A percentile compares a stretch with the other conserved stretches of the same genome.
Conservation (phyloP, 2,888 invertebrate genomes). For the Crocallis elinguaria region DNA sequence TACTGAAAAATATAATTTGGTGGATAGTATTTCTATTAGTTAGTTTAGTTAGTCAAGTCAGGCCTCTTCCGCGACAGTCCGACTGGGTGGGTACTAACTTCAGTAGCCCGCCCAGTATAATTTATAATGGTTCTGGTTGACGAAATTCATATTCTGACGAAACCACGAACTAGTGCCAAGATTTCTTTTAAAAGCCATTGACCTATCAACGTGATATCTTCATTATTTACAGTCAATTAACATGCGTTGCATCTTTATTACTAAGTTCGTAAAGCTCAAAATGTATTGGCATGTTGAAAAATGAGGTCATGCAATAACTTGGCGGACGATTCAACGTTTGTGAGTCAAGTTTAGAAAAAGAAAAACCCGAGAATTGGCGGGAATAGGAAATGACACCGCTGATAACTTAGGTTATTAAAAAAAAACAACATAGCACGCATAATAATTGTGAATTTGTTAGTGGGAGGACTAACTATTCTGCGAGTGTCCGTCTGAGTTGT, state of each 20-base stretch:
- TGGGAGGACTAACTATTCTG: no score
- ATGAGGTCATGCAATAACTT: slow-evolving; percentile 20
- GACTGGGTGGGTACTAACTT: no score
- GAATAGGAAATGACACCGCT: slow-evolving; percentile 49
- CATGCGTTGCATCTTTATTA: slow-evolving; percentile 27
- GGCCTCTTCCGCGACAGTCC: no score
- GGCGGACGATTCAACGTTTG: slow-evolving; percentile 52
- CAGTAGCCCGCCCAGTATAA: slow-evolving; percentile 3
- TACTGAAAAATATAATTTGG: no score
- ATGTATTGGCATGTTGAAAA: slow-evolving; percentile 17
- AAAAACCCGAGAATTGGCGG: slow-evolving; percentile 47
- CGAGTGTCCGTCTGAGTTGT: no score
- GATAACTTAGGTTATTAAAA: no score
- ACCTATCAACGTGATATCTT: slow-evolving; percentile 59
- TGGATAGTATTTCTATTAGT: no score
- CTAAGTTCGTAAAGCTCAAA: slow-evolving; percentile 40
- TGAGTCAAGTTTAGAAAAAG: slow-evolving; percentile 59
- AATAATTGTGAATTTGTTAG: no score
- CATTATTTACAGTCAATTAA: slow-evolving; percentile 31
- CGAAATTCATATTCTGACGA: slow-evolving; percentile 74
- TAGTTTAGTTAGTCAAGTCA: no score
- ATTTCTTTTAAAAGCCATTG: slow-evolving; percentile 78
- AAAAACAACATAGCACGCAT: no score
- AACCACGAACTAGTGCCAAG: slow-evolving; percentile 74
- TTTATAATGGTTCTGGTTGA: slow-evolving; percentile 68